Base-by-base conservation (phyloP, 2,888 invertebrate species). In the Ephialtes manifestator region DNA sequence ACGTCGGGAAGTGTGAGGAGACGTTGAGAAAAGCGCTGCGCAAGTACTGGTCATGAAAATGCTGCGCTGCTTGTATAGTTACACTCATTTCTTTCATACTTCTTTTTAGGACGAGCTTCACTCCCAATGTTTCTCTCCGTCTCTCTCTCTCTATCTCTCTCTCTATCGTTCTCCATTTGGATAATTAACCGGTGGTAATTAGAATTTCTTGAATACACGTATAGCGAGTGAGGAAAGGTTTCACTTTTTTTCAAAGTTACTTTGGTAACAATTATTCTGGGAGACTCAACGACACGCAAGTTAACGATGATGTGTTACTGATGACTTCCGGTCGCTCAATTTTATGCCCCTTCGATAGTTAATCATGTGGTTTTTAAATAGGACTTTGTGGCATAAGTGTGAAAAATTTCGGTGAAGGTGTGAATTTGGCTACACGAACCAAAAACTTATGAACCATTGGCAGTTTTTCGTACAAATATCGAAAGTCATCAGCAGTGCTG, bases 1-100 rank as follows among this genome's bases (percentile, higher is more conserved):
- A 85, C 74, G 74, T 70, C 74, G 81, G 65, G 55, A 85, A 81
- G 81, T 60, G 58, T 31, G 81, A 68, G 68, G 65, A 18, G 74
- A 74, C 74, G 81, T 65, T 75, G 74, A 75, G 84, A 75, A 68
- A 78, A 60, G 55, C 63, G 53, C 8, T 75, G 60, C 20, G 31
- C 28, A 18, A 68, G 43, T 63, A 51, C 77, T 58, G 77, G 60
- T 65, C 70, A 18, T 18, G 35, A 51, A 72, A 51, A 72, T 74
- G 68, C 77, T 74, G 68, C 77, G 60, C 67, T 60, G 46, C n/a
- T 58, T 46, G 20, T 77, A 72, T 68, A 35, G 63, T 80, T 72
- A 10, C 51, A 24, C 11, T 79, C 46, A 31, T 65, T 80, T 53
- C 18, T 48, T 70, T 20, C 0, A 10, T 3, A 51, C 15, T 48